Evolutionary conservation across 2,113 vertebrate species (phyloP), one percentile per base, ranked within the genome.

Genomic region (Microtus ochrogaster): DNA sequence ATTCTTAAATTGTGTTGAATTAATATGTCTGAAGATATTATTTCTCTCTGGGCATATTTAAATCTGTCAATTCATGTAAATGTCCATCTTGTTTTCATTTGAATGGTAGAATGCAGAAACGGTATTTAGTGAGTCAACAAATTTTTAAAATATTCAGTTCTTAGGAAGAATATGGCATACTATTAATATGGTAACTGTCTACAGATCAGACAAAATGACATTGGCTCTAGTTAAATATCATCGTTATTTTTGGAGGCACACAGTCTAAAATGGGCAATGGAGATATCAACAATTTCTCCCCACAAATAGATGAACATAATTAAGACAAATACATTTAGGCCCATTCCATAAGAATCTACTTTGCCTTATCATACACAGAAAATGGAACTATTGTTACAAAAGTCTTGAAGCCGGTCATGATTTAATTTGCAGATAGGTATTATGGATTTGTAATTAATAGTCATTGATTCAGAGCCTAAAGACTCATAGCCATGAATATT

Each of bases 1-100:
- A 90, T 96, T 93, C 85, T 95, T 94, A 91, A 96, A 93, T 83
- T 70, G 89, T 91, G 5, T 89, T 94, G 88, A 95, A 91, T 96
- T 97, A 97, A 96, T 90, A 92, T 85, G 55, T 28, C 74, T 95
- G 36, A 94, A 83, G 93, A 82, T 95, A 87, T 93, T 92, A 91
- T 94, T 92, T 91, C 81, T 79, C 49, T 89, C 58, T 95, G 61
- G 7, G 10, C 55, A 26, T 85, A 84, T 77, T 97, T 94, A 92
- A 96, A 70, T 89, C 92, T 85, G 39, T 86, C 88, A 94, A 1
- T 92, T 93, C 24, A 76, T 93, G 24, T 66, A 95, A 93, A 90
- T 83, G 44, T 76, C 65, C 76, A 92, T 84, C n/a, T 96, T 77
- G 44, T 91, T 94, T 96, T 86, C 26, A 97, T 86, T 74, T 78